Conservation (phyloP, 2,888 invertebrate genomes). For the Machimus rusticus region DNA sequence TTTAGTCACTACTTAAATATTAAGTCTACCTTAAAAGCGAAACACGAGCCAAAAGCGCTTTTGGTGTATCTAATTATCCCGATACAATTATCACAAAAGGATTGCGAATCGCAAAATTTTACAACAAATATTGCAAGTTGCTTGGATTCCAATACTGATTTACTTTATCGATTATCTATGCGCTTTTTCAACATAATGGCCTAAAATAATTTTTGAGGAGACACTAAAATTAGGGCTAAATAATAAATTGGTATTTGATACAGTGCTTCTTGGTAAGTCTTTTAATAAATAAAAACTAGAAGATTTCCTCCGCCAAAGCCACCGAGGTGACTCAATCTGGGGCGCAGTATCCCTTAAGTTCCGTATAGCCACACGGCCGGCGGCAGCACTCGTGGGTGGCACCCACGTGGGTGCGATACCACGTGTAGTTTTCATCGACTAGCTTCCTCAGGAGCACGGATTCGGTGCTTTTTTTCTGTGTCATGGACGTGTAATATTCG, state of each 20-base stretch:
- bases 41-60: background rate
- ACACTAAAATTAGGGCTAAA: background rate
- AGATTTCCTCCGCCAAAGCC: background rate
- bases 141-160: constrained; percentile 24
- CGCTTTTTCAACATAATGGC: background rate
- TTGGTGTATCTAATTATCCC: background rate
- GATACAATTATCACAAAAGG: background rate
- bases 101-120: constrained; percentile 25
- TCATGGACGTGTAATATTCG: constrained; percentile 46
- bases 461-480: constrained; percentile 39
- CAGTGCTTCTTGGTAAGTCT: constrained; percentile 3
- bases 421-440: constrained; percentile 51
- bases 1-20: constrained; percentile 21
- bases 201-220: background rate
- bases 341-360: constrained; percentile 57
- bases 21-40: constrained; percentile 17
- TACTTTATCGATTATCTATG: background rate
- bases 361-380: constrained; percentile 54
- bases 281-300: background rate
- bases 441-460: constrained; percentile 50
- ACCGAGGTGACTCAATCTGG: background rate
- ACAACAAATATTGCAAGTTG: constrained; percentile 29
- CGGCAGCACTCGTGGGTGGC: constrained; percentile 57
- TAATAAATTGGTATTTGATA: background rate
- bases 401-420: constrained; percentile 52